phyloP scores from a whole-genome alignment of 1,140 invertebrate species.

The Magallana gigas region DNA sequence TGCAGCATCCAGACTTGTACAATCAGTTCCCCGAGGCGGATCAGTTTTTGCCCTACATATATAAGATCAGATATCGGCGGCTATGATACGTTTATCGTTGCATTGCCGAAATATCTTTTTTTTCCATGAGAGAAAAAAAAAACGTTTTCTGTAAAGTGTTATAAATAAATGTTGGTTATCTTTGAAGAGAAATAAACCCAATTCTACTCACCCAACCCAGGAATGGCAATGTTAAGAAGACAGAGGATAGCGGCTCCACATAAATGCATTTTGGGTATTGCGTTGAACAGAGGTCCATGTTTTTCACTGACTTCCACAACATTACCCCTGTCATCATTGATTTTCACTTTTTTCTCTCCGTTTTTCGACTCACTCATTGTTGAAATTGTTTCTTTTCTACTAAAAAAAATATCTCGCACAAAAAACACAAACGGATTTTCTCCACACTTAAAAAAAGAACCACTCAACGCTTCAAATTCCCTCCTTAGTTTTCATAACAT shows the following conservation, averaged over 20 bases:
- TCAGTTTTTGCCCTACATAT: neutral
- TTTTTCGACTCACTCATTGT: slow-evolving; percentile 35
- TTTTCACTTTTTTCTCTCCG: slow-evolving; percentile 57
- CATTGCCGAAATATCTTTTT: neutral
- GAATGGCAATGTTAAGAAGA: slow-evolving; percentile 80
- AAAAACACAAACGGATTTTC: neutral
- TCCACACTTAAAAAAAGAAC: neutral
- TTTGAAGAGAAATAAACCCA: neutral
- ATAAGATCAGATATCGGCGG: neutral
- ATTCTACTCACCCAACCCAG: slow-evolving; percentile 80
- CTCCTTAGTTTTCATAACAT: slow-evolving; percentile 16
- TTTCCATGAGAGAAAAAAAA: too few species aligned
- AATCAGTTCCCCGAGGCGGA: neutral
- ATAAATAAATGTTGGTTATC: too few species aligned
- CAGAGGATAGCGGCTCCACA: slow-evolving; percentile 79
- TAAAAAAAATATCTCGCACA: neutral
- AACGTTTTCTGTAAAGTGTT: too few species aligned
- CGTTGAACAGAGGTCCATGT: slow-evolving; percentile 80
- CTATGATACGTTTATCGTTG: neutral
- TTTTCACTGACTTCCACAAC: slow-evolving; percentile 79
- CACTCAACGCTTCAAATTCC: neutral
- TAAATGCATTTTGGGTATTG: slow-evolving; percentile 81
- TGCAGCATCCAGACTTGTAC: too few species aligned
- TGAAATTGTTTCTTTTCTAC: neutral
- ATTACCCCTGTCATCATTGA: slow-evolving; percentile 67